These are phyloP conservation scores for Mesembrinibis cayennensis DNA, from an alignment of 2,113 vertebrate genomes.

Conservation along the genomic window DNA sequence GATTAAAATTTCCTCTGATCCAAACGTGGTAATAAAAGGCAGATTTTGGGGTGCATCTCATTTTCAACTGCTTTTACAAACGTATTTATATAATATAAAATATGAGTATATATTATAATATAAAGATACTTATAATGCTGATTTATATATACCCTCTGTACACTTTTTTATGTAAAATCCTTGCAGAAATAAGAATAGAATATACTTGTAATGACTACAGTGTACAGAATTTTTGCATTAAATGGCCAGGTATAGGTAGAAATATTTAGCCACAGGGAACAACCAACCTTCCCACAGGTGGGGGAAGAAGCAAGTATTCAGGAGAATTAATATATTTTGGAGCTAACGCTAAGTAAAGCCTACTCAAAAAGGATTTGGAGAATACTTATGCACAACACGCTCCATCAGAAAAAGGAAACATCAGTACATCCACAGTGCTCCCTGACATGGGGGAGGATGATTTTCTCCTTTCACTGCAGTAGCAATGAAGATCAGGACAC, in stretches of 20 bases:
- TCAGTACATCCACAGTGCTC: not conserved
- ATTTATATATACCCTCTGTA: not conserved
- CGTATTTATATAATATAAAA: not conserved
- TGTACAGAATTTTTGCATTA: not conserved
- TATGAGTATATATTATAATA: not conserved
- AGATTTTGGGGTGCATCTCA: not conserved
- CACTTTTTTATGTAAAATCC: not conserved
- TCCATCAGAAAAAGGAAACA: not conserved
- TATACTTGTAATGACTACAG: not conserved
- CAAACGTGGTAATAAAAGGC: not conserved
- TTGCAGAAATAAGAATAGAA: not conserved
- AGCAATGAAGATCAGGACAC: not conserved
- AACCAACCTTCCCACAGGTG: not conserved
- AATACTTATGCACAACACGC: not conserved
- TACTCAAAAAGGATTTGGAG: not conserved
- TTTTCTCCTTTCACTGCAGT: not conserved
- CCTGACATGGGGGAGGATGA: not conserved
- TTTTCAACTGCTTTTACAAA: not conserved
- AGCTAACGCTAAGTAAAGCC: not conserved
- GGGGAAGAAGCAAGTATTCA: not conserved
- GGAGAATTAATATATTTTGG: not conserved
- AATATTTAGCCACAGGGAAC: not conserved
- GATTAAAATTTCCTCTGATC: not conserved
- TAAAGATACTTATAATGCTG: not conserved
- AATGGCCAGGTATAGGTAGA: not conserved